Evolutionary conservation across 1,140 invertebrate species (phyloP), one percentile per base, ranked within the genome.

Genomic region (Trachelipus rathkii): DNA sequence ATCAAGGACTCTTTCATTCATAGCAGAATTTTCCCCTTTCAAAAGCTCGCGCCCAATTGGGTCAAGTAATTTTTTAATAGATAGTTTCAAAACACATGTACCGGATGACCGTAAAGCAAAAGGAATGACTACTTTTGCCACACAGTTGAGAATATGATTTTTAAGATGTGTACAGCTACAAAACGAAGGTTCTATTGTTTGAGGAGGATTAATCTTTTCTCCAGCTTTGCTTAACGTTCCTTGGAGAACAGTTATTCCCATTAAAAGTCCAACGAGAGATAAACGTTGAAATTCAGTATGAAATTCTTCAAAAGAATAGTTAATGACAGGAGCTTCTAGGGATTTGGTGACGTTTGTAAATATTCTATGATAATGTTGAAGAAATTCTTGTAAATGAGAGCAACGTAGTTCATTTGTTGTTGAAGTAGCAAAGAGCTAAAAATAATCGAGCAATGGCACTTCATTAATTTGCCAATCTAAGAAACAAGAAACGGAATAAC

Each of bases 221-320:
- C 79, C 79, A 72, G 79, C 79, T 21, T 81, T 78, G 69, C 79
- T 81, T 6, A 81, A 69, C 4, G 79, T 78, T 46, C 79, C 79
- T 60, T 81, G 79, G 15, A 81, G 74, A 4, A 78, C 67, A 23
- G 77, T 78, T 72, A 81, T 75, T 23, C 79, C 79, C 79, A 81
- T 78, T 9, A 81, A 75, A 43, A 81, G 77, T 13, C 79, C 79
- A 46, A 81, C 75, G 13, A 78, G 69, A 19, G 79, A 75, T n/a
- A 72, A 76, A 21, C 79, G 72, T 24, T 77, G 71, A 77, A 78
- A 81, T 68, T 81, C 79, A 43, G 77, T 74, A 23, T 75, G 73
- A 60, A 81, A 81, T 44, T 81, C 73, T 19, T 81, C 79, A 69
- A 76, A 81, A 45, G 75, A 78, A 77, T 77, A 81, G 19, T 81